These are phyloP conservation scores for Nycteola revayana DNA, from an alignment of 2,888 invertebrate genomes.

Conservation along the genomic window DNA sequence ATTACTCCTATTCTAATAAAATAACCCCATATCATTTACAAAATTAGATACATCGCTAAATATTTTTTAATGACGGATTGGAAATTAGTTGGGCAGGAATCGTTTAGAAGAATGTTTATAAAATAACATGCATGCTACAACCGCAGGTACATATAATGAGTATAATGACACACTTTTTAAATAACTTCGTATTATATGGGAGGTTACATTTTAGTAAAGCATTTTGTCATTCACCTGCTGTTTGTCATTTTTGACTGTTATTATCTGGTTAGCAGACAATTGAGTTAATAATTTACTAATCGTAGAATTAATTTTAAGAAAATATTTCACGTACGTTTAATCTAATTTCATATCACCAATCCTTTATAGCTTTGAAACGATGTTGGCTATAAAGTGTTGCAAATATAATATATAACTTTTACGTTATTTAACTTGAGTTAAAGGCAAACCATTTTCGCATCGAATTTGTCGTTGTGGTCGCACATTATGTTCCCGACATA, in stretches of 20 bases:
- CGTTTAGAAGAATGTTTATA: constrained; percentile 54
- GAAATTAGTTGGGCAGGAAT: constrained; percentile 61
- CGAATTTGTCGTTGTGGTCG: constrained; percentile 47
- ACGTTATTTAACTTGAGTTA: constrained; percentile 39
- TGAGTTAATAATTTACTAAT: too few relatives aligned
- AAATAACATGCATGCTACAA: constrained; percentile 46
- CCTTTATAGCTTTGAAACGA: too few relatives aligned
- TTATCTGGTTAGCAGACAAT: constrained; percentile 53
- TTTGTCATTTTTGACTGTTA: constrained; percentile 42
- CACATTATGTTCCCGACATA: constrained; percentile 58
- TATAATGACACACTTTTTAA: constrained; percentile 53
- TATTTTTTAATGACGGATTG: constrained; percentile 76
- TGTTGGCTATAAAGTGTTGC: too few relatives aligned
- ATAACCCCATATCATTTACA: constrained; percentile 73
- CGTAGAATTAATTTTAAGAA: too few relatives aligned
- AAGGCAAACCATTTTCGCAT: constrained; percentile 43
- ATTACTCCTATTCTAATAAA: constrained; percentile 78
- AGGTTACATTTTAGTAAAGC: constrained; percentile 32
- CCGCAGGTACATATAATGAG: too few relatives aligned
- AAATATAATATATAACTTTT: too few relatives aligned
- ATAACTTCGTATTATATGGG: constrained; percentile 45
- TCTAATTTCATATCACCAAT: too few relatives aligned
- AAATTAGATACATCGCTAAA: constrained; percentile 80
- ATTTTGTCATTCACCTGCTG: constrained; percentile 41
- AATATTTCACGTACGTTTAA: too few relatives aligned